Conservation (phyloP, 2,113 vertebrate genomes). For the Chauna torquata region DNA sequence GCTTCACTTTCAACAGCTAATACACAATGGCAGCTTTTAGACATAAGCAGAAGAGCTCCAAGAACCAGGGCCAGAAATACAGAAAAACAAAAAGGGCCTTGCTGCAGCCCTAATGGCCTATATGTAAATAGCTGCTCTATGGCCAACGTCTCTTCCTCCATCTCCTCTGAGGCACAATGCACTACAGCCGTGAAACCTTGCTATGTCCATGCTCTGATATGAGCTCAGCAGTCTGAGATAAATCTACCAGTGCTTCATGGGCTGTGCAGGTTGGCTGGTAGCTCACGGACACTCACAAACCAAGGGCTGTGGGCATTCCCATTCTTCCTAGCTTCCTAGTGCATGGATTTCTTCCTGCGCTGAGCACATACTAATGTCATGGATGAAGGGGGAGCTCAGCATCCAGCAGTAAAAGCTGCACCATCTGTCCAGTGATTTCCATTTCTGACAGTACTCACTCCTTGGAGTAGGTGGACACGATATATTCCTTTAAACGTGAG, state of each 20-base stretch:
- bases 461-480: accelerated
- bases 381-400: not conserved
- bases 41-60: not conserved
- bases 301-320: not conserved
- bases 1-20: not conserved
- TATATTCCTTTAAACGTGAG: not conserved
- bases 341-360: not conserved
- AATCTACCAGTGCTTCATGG: not conserved
- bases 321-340: not conserved
- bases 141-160: not conserved
- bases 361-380: accelerated
- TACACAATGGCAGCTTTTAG: not conserved
- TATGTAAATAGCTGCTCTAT: not conserved
- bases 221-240: not conserved
- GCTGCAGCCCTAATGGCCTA: not conserved
- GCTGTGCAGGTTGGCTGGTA: not conserved
- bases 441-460: not conserved
- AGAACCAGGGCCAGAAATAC: not conserved
- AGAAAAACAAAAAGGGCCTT: not conserved
- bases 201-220: not conserved
- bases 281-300: not conserved
- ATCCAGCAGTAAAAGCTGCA: not conserved
- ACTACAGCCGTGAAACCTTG: not conserved
- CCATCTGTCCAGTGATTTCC: not conserved
- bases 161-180: too few relatives aligned